Conservation (phyloP, 2,888 invertebrate species). For the Scaptomyza cyrtandrae region DNA sequence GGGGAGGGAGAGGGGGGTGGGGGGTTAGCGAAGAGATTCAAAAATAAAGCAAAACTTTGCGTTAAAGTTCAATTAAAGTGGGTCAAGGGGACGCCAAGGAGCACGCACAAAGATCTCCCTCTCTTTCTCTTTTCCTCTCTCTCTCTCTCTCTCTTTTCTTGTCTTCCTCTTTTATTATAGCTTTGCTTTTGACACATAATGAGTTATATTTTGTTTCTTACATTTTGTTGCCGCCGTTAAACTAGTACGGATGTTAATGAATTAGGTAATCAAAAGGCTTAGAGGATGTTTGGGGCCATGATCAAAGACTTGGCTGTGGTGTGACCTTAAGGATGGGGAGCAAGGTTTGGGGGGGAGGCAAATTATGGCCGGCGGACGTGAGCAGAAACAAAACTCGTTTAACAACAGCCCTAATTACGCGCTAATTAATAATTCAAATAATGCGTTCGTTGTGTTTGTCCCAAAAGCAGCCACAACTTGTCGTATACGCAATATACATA, state of each 20-base stretch:
- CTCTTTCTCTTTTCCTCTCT: conserved; percentile 7
- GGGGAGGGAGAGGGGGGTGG: too few relatives aligned
- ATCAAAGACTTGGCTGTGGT: conserved; percentile 61
- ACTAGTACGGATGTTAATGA: conserved; percentile 67
- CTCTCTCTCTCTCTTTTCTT: conserved; percentile 11
- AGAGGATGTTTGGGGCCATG: conserved; percentile 47
- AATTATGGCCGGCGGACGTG: conserved; percentile 75
- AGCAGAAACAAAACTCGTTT: conserved; percentile 48
- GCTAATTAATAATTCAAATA: conserved; percentile 81
- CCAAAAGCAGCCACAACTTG: conserved; percentile 13
- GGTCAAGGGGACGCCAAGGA: conserved; percentile 54
- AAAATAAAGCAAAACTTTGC: conserved; percentile 61
- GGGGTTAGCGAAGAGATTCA: conserved; percentile 1
- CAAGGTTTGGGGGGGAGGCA: conserved; percentile 29
- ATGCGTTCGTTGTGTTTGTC: conserved; percentile 52
- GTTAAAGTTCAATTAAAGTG: conserved; percentile 62
- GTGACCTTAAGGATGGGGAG: conserved; percentile 8
- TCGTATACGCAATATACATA: conserved; percentile 37
- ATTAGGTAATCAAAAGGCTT: conserved; percentile 75
- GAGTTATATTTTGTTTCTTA: conserved; percentile 44
- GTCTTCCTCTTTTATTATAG: conserved; percentile 3
- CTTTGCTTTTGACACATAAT: conserved; percentile 70
- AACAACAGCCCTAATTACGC: conserved; percentile 68
- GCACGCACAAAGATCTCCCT: neutral
- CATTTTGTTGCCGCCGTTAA: conserved; percentile 54